Base-by-base conservation (phyloP, 2,113 vertebrate species). In the Holacanthus passer region DNA sequence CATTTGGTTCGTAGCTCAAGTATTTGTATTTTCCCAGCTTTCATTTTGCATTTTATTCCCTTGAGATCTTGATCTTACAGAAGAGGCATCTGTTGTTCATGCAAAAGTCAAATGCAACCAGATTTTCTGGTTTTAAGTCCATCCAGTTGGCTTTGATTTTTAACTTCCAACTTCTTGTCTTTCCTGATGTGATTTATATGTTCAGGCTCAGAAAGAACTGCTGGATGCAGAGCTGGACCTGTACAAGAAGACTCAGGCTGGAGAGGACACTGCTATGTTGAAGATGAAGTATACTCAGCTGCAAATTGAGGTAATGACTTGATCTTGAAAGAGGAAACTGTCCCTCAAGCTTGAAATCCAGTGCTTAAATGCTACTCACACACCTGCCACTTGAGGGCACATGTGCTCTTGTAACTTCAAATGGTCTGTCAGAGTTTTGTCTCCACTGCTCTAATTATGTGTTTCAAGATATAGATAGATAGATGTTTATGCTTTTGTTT, bases 201-300 rank as follows among this genome's bases (percentile, higher is more conserved):
- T 64, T 58, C 90, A 99, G 98, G 97, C 98, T 89, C 98, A 99
- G 93, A 99, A 96, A 88, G 98, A 99, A 79, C 95, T 99, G 27
- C 95, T 99, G 86, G 98, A 99, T 87, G 96, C 97, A 62, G 98
- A 99, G 91, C 90, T 99, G 91, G 98, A 99, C 85, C 96, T 99
- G 82, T 97, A 98, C 92, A 98, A 99, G 94, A 99, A 99, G 94
- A 96, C 96, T 89, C 97, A 99, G 93, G 95, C 97, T 77, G 98
- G 98, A 85, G 98, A 99, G 85, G 97, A 99, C 93, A 97, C 97
- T n/a, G 97, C 97, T 79, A 91, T 97, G 92, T 94, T 99, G 85
- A 96, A 97, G 90, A 94, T 96, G 68, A 97, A 96, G 89, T 99
- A 99, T 43, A 98, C 97, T 72, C 97, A 97, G 86, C 95, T 99